phyloP scores from a whole-genome alignment of 2,113 vertebrate genomes.

The Myrmecobius fasciatus region DNA sequence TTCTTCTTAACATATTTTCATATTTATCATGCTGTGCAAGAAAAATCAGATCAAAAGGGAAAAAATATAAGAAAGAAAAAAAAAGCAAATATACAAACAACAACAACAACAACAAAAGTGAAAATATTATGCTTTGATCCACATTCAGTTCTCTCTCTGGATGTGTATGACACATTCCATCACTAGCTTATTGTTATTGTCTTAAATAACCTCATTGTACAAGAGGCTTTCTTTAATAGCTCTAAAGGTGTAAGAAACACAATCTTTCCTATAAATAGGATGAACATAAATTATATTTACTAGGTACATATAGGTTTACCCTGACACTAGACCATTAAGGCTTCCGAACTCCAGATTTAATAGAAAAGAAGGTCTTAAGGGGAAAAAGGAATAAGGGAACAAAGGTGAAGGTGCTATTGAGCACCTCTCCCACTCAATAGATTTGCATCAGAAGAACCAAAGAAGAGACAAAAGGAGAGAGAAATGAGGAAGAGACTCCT shows the following conservation, averaged over 20 bases:
- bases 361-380: not conserved
- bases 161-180: no score
- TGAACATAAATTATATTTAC: not conserved
- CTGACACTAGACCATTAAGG: not conserved
- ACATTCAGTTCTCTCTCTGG: no score
- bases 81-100: no score
- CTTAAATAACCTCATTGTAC: no score
- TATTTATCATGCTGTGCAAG: no score
- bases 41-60: no score
- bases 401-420: not conserved
- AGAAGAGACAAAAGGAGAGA: not conserved
- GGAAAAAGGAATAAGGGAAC: not conserved
- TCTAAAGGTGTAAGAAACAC: not conserved
- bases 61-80: no score
- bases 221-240: not conserved
- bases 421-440: not conserved
- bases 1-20: no score
- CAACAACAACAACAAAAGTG: no score
- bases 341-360: not conserved
- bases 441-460: not conserved
- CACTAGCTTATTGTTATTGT: no score
- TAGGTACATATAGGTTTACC: not conserved
- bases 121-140: no score
- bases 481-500: not conserved
- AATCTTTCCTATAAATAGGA: not conserved